These are phyloP conservation scores for Isoperla grammatica DNA, from an alignment of 2,888 invertebrate genomes.

Conservation along the genomic window DNA sequence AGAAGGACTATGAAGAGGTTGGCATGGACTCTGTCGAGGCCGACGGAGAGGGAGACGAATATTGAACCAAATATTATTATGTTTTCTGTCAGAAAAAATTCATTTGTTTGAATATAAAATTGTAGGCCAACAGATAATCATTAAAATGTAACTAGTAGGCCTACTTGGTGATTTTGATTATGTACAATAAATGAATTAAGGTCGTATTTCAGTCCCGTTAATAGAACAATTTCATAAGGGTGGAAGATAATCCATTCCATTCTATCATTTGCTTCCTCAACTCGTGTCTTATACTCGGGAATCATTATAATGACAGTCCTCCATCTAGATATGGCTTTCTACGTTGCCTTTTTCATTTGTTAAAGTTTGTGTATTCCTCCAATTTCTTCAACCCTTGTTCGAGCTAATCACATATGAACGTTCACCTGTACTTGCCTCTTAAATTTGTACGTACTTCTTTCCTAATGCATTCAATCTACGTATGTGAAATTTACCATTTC, in stretches of 20 bases:
- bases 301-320: too few relatives aligned
- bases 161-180: not conserved
- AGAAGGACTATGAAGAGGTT: constrained; percentile 85
- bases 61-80: constrained; percentile 18
- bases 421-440: too few relatives aligned
- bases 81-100: not conserved
- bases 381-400: too few relatives aligned
- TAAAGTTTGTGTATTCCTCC: too few relatives aligned
- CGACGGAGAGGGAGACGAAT: constrained; percentile 28
- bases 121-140: not conserved
- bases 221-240: not conserved
- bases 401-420: too few relatives aligned
- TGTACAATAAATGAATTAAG: not conserved
- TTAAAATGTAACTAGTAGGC: not conserved
- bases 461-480: not conserved
- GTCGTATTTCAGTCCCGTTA: not conserved
- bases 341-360: too few relatives aligned
- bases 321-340: too few relatives aligned
- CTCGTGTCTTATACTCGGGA: too few relatives aligned
- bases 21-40: constrained; percentile 54
- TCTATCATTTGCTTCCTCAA: too few relatives aligned
- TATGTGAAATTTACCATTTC: too few relatives aligned
- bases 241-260: too few relatives aligned
- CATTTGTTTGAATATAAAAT: constrained; percentile 1
- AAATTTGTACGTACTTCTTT: not conserved